Base-by-base conservation (phyloP, 2,888 invertebrate genomes). In the Trichogramma dendrolimi region DNA sequence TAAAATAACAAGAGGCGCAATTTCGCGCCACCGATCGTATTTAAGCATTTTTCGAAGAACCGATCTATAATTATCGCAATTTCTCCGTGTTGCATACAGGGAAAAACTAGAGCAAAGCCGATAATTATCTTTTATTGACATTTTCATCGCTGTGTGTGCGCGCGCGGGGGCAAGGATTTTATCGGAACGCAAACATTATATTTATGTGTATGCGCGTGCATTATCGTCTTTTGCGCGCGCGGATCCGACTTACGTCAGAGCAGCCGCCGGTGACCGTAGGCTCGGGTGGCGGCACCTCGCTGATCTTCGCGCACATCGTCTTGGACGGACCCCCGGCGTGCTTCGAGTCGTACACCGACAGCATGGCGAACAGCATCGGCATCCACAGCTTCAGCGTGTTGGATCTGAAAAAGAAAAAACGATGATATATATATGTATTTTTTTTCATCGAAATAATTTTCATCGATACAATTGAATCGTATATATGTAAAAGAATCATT, bases 351-450 rank as follows among this genome's bases (percentile, higher is more conserved):
- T 78, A 71, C 53, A 81, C 80, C 10, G 75, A 74, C 51, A 89
- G 86, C 75, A 89, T 88, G 50, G 90, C 87, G 68, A 93, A 93
- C 10, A 94, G 81, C 75, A 93, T 92, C 0, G 94, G 94, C 73
- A 93, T 84, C 94, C 94, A 94, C 43, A 94, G 83, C 55, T 92
- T 87, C 43, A 94, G 81, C 0, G 93, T 91, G 74, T 94, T 94
- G 68, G 91, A 83, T 40, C 90, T 89, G 77, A 11, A 77, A 72
- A 46, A 50, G 67, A 53, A 73, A 52, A 42, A 27, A 39, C n/a
- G 14, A 51, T 42, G 41, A 11, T 1, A 11, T 48, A 14, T 14
- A 47, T 6, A 14, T 1, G 27, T 3, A 27, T 27, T 27, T 27
- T 27, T 14, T 27, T 27, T 27, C 27, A 27, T 27, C 27, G 27